Base-by-base conservation (phyloP, 37 sponge, comb jelly and placozoan species). In the Beroe ovata region DNA sequence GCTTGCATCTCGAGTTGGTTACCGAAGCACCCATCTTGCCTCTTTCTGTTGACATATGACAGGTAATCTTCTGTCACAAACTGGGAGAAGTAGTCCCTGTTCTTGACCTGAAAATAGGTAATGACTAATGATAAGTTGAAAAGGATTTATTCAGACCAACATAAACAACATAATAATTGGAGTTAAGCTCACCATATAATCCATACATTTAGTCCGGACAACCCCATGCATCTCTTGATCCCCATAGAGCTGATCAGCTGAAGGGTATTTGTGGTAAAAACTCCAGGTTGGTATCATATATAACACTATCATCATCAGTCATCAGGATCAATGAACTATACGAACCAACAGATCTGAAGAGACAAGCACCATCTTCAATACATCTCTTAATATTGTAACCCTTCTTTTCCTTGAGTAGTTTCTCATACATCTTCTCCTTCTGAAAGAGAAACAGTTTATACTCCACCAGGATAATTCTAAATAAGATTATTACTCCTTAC, bases 1-100 rank as follows among this genome's bases (percentile, higher is more conserved):
- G 97, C 97, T 84, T 97, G 97, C 94, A 97, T 97, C 94, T 97
- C 97, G n/a, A 95, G 42, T 91, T 97, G 92, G 93, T 97, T 97
- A n/a, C 97, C 97, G 92, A 92, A 92, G 91, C 95, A 95, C 18
- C 89, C 64, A 64, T 95, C 97, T 26, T 38, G 34, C 11, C 97
- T 39, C 92, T 97, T 97, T 28, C 97, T 72, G 81, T 92, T 95
- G 84, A 97, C 60, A 64, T 97, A 97, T 19, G 90, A 77, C 34
- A 93, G 90, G 88, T 95, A 95, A 35, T 95, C 95, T 64, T 97
- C 97, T 6, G 97, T 95, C 18, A 97, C 90, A 64, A 91, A 97
- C 90, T 97, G 95, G 11, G 95, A 93, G 91, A 97, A 97, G 90
- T 94, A 95, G 90, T 97, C 97, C 14, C 89, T 71, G 59, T 97